Evolutionary conservation across 2,113 vertebrate genomes (phyloP).

Genomic region (Sylvilagus bachmani): DNA sequence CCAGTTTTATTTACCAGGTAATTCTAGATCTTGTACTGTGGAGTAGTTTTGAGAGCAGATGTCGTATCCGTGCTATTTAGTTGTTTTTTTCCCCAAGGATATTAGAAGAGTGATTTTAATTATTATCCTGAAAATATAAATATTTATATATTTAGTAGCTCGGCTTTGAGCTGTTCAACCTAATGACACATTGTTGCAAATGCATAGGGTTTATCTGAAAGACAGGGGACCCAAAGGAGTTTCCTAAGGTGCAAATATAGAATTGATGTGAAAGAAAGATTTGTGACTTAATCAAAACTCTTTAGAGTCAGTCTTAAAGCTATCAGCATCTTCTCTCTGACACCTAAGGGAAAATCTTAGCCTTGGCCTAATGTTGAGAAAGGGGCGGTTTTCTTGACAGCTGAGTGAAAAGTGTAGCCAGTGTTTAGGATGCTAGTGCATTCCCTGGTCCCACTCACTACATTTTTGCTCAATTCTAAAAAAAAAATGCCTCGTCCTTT

Average conservation of each 20-base stretch:
- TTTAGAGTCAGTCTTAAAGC: neutral
- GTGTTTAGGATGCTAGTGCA: neutral
- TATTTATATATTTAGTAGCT: conserved; percentile 65
- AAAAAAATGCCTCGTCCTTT: neutral
- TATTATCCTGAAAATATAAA: conserved; percentile 52
- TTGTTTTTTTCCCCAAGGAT: neutral
- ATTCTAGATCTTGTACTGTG: neutral
- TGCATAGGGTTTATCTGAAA: neutral
- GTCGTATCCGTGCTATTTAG: neutral
- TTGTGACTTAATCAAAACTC: conserved; percentile 60
- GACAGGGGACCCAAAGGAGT: conserved; percentile 43
- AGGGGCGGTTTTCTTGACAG: neutral
- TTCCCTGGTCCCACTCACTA: neutral
- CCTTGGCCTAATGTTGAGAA: neutral
- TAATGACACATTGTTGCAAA: conserved; percentile 56
- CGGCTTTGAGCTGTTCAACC: conserved; percentile 21
- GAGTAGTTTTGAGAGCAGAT: neutral
- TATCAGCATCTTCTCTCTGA: neutral
- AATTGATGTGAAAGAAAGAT: conserved; percentile 53
- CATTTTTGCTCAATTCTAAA: neutral
- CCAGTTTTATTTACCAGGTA: neutral
- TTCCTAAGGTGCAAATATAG: conserved; percentile 20
- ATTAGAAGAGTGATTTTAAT: conserved; percentile 43
- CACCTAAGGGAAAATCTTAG: neutral
- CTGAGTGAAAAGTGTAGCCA: neutral